These are phyloP conservation scores for Drosophila kuntzei DNA, from an alignment of 2,888 invertebrate species.

Conservation along the genomic window DNA sequence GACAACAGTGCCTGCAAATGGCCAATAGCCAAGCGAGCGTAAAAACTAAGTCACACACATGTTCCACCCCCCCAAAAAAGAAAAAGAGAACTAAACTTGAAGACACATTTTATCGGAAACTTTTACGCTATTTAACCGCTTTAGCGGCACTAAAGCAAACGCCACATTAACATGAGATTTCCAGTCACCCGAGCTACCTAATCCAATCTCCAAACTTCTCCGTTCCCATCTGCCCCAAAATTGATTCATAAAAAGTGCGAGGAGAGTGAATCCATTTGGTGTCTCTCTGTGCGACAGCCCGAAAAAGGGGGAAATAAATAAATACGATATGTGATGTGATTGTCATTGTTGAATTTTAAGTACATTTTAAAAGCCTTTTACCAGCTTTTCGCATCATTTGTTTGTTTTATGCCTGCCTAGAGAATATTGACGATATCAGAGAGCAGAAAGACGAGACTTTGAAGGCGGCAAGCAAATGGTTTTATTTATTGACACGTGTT, in stretches of 20 bases:
- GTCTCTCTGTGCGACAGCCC: slow-evolving; percentile 11
- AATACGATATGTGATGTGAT: slow-evolving; percentile 59
- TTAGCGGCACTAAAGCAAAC: slow-evolving; percentile 69
- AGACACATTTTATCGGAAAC: slow-evolving; percentile 70
- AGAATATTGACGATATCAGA: slow-evolving; percentile 42
- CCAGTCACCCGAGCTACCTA: slow-evolving; percentile 12
- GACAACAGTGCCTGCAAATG: slow-evolving; percentile 20
- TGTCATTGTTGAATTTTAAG: slow-evolving; percentile 81
- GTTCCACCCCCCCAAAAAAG: not conserved
- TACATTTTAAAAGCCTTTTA: slow-evolving; percentile 81
- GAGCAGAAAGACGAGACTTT: slow-evolving; percentile 8
- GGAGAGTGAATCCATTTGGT: slow-evolving; percentile 43
- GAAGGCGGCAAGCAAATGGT: slow-evolving; percentile 61
- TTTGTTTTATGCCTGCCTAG: slow-evolving; percentile 66
- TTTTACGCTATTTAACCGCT: slow-evolving; percentile 80
- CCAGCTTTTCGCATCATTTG: slow-evolving; percentile 81
- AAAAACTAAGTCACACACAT: slow-evolving; percentile 55
- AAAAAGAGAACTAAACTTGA: slow-evolving; percentile 36
- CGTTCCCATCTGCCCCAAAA: slow-evolving; percentile 32
- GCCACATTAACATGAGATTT: slow-evolving; percentile 64
- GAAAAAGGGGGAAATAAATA: slow-evolving; percentile 42
- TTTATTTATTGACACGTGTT: slow-evolving; percentile 82
- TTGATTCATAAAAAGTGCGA: slow-evolving; percentile 74
- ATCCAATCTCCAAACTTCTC: not conserved
- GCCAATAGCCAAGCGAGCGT: slow-evolving; percentile 51